phyloP scores from a whole-genome alignment of 2,797 vertebrate genomes.

The Ammospiza maritima region DNA sequence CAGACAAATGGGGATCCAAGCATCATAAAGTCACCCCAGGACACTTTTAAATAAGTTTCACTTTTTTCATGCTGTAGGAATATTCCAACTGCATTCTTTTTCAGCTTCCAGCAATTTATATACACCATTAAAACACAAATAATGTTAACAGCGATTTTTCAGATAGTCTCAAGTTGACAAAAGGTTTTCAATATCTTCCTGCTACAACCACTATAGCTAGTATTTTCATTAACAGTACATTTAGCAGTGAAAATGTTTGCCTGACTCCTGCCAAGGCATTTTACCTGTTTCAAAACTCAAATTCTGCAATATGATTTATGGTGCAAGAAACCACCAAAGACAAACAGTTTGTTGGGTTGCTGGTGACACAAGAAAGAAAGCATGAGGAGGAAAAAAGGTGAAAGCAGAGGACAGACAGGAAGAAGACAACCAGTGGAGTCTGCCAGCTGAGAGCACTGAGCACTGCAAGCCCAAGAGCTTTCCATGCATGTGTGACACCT shows the following conservation, averaged over 20 bases:
- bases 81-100: neutral
- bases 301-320: neutral
- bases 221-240: neutral
- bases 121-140: neutral
- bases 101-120: neutral
- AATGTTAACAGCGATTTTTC: neutral
- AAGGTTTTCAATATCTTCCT: neutral
- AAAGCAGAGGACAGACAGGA: neutral
- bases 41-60: neutral
- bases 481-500: accelerated
- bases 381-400: neutral
- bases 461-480: accelerated
- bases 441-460: neutral
- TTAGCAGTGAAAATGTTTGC: neutral
- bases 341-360: neutral
- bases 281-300: neutral
- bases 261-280: neutral
- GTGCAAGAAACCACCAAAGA: neutral
- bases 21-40: neutral
- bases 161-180: neutral
- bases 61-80: accelerated
- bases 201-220: neutral
- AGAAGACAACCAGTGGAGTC: neutral
- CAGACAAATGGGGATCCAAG: neutral
- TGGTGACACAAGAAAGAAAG: neutral